Base-by-base conservation (phyloP, 2,113 vertebrate genomes). In the Pongo pygmaeus region DNA sequence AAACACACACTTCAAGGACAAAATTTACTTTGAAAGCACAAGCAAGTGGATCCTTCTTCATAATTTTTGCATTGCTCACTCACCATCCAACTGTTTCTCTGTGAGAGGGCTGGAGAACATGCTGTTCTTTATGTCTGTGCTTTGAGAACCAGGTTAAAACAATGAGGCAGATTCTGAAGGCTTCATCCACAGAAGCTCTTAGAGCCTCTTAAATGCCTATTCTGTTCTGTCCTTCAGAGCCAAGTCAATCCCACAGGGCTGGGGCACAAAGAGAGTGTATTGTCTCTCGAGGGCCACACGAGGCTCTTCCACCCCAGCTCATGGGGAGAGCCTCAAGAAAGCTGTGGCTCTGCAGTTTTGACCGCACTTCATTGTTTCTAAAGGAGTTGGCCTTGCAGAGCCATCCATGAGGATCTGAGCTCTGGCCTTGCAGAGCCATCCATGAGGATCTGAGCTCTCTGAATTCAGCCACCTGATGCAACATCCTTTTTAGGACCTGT, bases 1-100 rank as follows among this genome's bases (percentile, higher is more conserved):
- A 85, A 88, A 64, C 43, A 46, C 67, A 14, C 9, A 81, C 94
- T 97, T 97, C 97, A 98, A 98, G 94, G 96, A 67, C 89, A 89
- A 48, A 67, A 87, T 93, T 61, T 90, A 46, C 59, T 97, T 93
- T 92, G 84, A 96, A 97, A 98, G 52, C 18, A 84, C 11, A 50
- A 30, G 22, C 40, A 69, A 13, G n/a, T 50, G 81, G 57, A 27
- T 75, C 22, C 35, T 83, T 91, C 4, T 50, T 83, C 69, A 85
- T 57, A n/a, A 27, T 83, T 35, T 75, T 94, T 93, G 35, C n/a
- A 38, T 85, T 6, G 1, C 35, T 88, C 46, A 84, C 88, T 83
- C 25, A 30, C 25, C 40, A 69, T 84, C 23, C 22, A 9, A 18
- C 20, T 64, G 70, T 38, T 81, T 77, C 48, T 57, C 64, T 46